A percentile compares a stretch with the other conserved stretches of the same genome.
Conservation (phyloP, 30 jellyfish, hydroid and myxozoan species). For the Turritopsis rubra region DNA sequence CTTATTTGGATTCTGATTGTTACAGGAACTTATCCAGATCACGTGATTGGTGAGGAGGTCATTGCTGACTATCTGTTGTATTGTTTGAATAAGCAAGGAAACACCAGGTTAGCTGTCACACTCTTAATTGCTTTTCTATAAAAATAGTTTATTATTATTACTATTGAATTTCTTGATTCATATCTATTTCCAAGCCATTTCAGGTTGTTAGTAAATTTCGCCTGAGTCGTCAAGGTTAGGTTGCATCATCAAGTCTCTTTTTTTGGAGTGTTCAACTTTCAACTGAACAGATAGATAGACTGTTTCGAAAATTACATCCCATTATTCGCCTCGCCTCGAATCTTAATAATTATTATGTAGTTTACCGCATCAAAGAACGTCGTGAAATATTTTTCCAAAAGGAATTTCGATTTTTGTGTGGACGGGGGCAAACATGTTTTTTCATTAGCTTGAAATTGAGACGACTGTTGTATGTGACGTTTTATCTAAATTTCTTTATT, state of each 20-base stretch:
- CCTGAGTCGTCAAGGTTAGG: background rate
- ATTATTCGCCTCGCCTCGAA: no score
- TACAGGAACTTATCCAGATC: conserved; percentile 71
- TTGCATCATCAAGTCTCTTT: background rate
- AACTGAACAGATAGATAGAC: no score
- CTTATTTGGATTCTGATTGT: background rate
- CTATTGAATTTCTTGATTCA: background rate
- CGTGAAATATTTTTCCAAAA: background rate
- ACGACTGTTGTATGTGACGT: background rate
- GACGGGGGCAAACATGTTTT: no score
- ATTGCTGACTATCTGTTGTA: conserved; percentile 77
- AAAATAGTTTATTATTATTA: no score
- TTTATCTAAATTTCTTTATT: background rate
- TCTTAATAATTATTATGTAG: no score
- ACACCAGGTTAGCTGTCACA: conserved; percentile 27
- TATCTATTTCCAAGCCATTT: background rate
- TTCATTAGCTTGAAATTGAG: no score
- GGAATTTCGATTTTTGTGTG: background rate
- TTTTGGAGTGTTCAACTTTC: no score
- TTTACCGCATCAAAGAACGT: no score
- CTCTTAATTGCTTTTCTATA: background rate
- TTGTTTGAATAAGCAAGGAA: conserved; percentile 40
- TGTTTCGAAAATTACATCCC: no score
- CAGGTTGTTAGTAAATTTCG: background rate
- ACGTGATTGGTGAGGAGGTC: conserved; percentile 65